A percentile compares a stretch with the other conserved stretches of the same genome.
These are phyloP conservation scores for Psittacula cyanocephala DNA, from an alignment of 2,113 vertebrate genomes.

Conservation along the genomic window DNA sequence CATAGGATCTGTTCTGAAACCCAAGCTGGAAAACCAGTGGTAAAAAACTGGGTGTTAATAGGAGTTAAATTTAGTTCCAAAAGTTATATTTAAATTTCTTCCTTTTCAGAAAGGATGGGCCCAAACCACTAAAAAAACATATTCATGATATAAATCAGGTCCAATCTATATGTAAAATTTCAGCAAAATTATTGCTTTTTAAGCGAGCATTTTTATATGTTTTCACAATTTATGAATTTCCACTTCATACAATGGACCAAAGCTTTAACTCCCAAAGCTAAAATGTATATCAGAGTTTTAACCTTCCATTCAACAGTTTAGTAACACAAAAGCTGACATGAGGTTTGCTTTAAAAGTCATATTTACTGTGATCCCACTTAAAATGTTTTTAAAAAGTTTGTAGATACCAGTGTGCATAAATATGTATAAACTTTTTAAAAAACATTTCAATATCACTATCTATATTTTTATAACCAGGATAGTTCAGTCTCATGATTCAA, in stretches of 20 bases:
- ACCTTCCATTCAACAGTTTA: background rate
- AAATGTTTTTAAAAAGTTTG: background rate
- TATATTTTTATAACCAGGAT: background rate
- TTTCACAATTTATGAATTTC: background rate
- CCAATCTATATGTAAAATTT: background rate
- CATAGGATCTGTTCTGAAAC: background rate
- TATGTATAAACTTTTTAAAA: background rate
- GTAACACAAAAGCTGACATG: background rate
- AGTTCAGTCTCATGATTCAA: background rate
- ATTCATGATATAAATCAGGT: background rate
- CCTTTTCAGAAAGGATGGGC: background rate
- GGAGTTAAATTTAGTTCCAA: background rate
- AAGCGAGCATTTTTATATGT: background rate
- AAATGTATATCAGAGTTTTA: background rate
- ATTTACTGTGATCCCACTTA: background rate
- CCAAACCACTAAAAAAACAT: background rate
- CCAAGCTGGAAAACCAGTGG: background rate
- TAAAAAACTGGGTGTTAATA: background rate
- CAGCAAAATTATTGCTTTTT: background rate
- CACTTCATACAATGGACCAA: background rate
- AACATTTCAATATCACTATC: background rate
- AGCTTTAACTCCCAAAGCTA: background rate
- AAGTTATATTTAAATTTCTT: background rate
- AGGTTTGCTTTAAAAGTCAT: background rate
- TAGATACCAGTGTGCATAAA: background rate